Percentiles rank a stretch among this genome's conserved stretches.
phyloP scores from a whole-genome alignment of 2,888 invertebrate genomes.

The Ariolimax columbianus region DNA sequence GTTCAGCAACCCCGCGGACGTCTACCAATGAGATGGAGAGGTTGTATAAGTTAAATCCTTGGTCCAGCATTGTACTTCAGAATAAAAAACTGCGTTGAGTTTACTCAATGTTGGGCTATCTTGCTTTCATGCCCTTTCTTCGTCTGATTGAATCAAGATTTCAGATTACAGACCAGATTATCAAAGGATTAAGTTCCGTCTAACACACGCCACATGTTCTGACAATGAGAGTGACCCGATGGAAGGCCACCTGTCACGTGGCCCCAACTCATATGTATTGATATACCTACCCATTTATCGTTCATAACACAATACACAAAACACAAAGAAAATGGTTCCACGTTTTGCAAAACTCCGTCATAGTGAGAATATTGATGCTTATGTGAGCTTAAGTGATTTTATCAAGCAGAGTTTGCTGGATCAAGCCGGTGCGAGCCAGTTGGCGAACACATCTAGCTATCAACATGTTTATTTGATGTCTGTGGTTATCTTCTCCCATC shows the following conservation, averaged over 20 bases:
- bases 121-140: no score
- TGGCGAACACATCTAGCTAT: neutral
- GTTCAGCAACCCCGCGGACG: no score
- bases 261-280: neutral
- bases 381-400: neutral
- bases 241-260: neutral
- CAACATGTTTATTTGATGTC: neutral
- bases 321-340: neutral
- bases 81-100: no score
- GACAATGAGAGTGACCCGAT: neutral
- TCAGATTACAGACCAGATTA: no score
- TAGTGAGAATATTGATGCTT: neutral
- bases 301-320: neutral
- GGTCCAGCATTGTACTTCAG: no score
- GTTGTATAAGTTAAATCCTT: no score
- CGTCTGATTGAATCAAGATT: no score
- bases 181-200: no score
- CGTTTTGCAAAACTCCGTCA: neutral
- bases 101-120: no score
- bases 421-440: neutral
- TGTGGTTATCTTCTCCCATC: no score
- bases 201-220: neutral
- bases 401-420: neutral
- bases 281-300: neutral
- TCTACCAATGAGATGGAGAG: no score